Evolutionary conservation across 2,888 invertebrate species (phyloP).

Genomic region (Xestobium rufovillosum): DNA sequence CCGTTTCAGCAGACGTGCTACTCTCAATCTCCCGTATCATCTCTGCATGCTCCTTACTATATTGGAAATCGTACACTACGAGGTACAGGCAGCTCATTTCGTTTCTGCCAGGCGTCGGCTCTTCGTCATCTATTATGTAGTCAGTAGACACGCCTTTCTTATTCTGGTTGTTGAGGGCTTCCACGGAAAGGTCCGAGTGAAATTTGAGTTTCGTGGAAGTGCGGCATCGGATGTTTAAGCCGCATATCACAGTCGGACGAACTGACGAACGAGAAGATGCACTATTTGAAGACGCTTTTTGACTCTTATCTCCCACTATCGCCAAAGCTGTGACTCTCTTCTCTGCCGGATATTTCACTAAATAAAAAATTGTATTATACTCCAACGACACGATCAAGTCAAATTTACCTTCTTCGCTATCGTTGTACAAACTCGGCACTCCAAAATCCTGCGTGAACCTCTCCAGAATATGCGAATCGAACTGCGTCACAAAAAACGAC

Average conservation of each 20-base stretch:
- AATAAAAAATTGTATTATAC: not conserved
- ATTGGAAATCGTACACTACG: slow-evolving; percentile 64
- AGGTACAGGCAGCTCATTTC: slow-evolving; percentile 46
- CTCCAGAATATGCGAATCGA: slow-evolving; percentile 41
- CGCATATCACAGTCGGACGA: slow-evolving; percentile 48
- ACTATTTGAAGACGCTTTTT: slow-evolving; percentile 20
- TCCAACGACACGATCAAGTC: no score
- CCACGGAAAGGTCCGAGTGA: slow-evolving; percentile 36
- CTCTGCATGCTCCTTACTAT: slow-evolving; percentile 53
- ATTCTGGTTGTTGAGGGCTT: slow-evolving; percentile 72
- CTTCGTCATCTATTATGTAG: slow-evolving; percentile 32
- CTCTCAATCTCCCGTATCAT: no score
- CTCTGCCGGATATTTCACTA: slow-evolving; percentile 37
- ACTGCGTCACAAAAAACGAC: slow-evolving; percentile 47
- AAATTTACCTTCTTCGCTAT: slow-evolving; percentile 36
- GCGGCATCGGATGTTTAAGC: slow-evolving; percentile 40
- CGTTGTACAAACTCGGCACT: slow-evolving; percentile 33
- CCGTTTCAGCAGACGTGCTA: no score
- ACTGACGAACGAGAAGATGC: slow-evolving; percentile 26
- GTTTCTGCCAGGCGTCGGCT: slow-evolving; percentile 20
- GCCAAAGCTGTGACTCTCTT: slow-evolving; percentile 43
- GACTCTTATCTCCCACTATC: slow-evolving; percentile 38
- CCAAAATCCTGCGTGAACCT: slow-evolving; percentile 42
- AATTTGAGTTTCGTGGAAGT: slow-evolving; percentile 18
- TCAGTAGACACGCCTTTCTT: slow-evolving; percentile 46